A percentile compares a stretch with the other conserved stretches of the same genome.
Evolutionary conservation across 2,888 invertebrate genomes (phyloP).

Genomic region (Micoletzkya japonica): DNA sequence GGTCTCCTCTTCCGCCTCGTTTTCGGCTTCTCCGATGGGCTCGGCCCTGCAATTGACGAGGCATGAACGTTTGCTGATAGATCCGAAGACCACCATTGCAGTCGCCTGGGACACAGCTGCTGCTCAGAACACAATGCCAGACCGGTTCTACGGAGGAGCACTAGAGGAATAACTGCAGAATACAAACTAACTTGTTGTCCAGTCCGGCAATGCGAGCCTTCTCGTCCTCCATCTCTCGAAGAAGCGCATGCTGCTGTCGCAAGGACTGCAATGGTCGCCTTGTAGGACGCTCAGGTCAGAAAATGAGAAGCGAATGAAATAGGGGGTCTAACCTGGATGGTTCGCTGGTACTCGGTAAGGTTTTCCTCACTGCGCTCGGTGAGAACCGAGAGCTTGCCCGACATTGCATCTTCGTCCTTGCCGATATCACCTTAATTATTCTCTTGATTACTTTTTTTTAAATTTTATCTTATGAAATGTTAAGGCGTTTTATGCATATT

Average conservation of each 20-base stretch:
- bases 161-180: background rate
- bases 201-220: constrained; percentile 2
- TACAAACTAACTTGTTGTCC: constrained; percentile 5
- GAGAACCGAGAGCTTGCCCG: constrained; percentile 61
- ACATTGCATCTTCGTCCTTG: constrained; percentile 51
- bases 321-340: constrained; percentile 36
- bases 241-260: constrained; percentile 53
- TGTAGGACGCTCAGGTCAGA: constrained; percentile 32
- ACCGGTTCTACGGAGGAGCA: too few relatives aligned
- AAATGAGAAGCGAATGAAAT: background rate
- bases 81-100: background rate
- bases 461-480: too few relatives aligned
- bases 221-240: constrained; percentile 44
- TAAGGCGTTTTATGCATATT: too few relatives aligned
- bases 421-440: constrained; percentile 33
- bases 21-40: constrained; percentile 22
- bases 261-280: constrained; percentile 52
- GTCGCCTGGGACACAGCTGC: background rate
- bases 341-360: constrained; percentile 59
- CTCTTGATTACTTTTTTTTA: too few relatives aligned
- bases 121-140: background rate
- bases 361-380: constrained; percentile 61
- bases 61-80: background rate
- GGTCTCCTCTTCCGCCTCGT: constrained; percentile 16
- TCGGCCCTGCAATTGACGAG: constrained; percentile 2